These are phyloP conservation scores for Ophion costatus DNA, from an alignment of 2,888 invertebrate species.

Conservation along the genomic window DNA sequence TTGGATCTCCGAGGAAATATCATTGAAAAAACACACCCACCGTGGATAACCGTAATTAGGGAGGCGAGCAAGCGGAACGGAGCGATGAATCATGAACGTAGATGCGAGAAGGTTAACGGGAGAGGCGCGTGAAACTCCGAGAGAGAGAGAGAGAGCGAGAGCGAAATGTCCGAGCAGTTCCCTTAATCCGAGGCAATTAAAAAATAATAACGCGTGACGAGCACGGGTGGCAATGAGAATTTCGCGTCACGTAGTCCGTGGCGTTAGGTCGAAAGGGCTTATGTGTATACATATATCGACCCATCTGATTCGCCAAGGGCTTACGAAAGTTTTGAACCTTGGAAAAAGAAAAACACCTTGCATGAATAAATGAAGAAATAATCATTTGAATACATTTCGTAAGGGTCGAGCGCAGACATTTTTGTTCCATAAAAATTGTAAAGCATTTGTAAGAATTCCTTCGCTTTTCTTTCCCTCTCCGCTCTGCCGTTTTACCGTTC, in stretches of 20 bases:
- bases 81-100: neutral
- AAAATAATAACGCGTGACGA: slow-evolving; percentile 79
- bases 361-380: slow-evolving; percentile 20
- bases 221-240: slow-evolving; percentile 77
- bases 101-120: slow-evolving; percentile 16
- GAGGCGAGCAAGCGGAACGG: slow-evolving; percentile 10
- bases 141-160: neutral
- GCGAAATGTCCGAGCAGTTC: slow-evolving; percentile 64
- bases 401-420: neutral
- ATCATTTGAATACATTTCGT: neutral
- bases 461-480: neutral
- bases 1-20: no score
- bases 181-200: slow-evolving; percentile 79
- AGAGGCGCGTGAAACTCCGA: slow-evolving; percentile 3
- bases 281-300: slow-evolving; percentile 18
- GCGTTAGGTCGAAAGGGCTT: slow-evolving; percentile 57
- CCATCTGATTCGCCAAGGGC: neutral
- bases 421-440: neutral
- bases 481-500: neutral
- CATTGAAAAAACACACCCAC: no score
- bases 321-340: neutral
- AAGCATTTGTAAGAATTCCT: neutral
- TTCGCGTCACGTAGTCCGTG: slow-evolving; percentile 74
- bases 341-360: neutral
- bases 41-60: slow-evolving; percentile 34